phyloP scores from a whole-genome alignment of 2,797 vertebrate genomes.

The Fistularia commersonii region DNA sequence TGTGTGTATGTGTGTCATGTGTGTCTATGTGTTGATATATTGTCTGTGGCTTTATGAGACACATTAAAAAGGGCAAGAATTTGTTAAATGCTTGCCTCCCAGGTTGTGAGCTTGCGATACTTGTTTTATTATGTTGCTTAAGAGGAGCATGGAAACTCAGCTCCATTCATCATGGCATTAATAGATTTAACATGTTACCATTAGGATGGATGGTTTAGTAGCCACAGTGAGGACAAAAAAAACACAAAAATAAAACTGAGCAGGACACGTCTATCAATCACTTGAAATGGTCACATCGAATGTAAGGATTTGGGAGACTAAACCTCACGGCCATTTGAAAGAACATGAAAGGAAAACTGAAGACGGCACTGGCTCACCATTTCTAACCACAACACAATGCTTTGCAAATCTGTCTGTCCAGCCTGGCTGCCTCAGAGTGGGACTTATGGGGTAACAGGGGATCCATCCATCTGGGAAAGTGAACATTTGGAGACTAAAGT shows the following conservation, averaged over 20 bases:
- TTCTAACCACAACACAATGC: constrained; percentile 45
- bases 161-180: constrained; percentile 18
- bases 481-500: constrained; percentile 33
- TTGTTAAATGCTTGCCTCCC: constrained; percentile 7
- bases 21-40: constrained; percentile 14
- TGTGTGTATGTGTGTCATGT: constrained; percentile 7
- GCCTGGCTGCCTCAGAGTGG: constrained; percentile 10
- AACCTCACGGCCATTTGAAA: constrained; percentile 28
- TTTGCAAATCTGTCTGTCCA: constrained; percentile 16
- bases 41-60: constrained; percentile 20
- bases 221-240: constrained; percentile 26
- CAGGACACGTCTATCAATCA: constrained; percentile 23
- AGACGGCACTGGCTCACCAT: constrained; percentile 25
- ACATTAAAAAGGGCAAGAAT: constrained; percentile 31
- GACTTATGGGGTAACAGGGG: constrained; percentile 18
- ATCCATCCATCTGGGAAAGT: constrained; percentile 58
- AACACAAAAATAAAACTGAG: constrained; percentile 34
- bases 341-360: constrained; percentile 36
- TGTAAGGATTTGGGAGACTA: constrained; percentile 24
- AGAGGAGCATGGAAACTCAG: constrained; percentile 20
- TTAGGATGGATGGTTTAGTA: constrained; percentile 11
- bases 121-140: constrained; percentile 23
- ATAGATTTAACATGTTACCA: constrained; percentile 31
- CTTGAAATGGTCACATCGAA: constrained; percentile 16
- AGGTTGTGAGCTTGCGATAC: constrained; percentile 18